phyloP scores from a whole-genome alignment of 2,113 vertebrate species.

The Lepidothrix coronata region DNA sequence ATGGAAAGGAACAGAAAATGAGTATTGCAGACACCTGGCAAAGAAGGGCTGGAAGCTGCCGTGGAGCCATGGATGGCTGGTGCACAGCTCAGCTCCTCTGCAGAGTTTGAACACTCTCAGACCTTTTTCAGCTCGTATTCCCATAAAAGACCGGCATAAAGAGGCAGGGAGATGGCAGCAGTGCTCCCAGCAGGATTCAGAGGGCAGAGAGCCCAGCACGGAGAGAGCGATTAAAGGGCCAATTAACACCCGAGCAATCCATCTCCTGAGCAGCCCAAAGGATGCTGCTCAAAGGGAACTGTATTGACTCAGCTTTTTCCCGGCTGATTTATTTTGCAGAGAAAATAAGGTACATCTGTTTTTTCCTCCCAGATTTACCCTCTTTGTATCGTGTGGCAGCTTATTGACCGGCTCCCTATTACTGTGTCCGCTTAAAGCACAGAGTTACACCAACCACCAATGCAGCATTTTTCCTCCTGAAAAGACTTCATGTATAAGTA shows the following conservation, averaged over 20 bases:
- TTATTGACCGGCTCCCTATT: not conserved
- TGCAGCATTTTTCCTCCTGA: not conserved
- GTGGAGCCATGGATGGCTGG: rapidly evolving
- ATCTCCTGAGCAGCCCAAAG: not conserved
- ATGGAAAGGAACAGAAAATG: not conserved
- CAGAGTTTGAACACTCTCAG: rapidly evolving
- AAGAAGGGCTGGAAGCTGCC: not conserved
- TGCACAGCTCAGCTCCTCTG: not conserved
- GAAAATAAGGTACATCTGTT: not conserved
- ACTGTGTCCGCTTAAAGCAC: not conserved
- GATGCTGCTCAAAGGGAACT: not conserved
- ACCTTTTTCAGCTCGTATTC: not conserved
- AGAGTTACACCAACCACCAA: not conserved
- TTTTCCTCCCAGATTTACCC: not conserved
- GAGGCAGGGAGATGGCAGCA: not conserved
- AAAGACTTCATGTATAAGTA: no score
- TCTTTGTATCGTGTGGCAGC: not conserved
- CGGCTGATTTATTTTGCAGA: not conserved
- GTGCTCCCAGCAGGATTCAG: not conserved
- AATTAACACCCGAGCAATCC: not conserved
- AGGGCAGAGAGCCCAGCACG: not conserved
- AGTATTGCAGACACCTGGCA: not conserved
- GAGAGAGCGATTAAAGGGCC: not conserved
- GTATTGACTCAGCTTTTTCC: not conserved
- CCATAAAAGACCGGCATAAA: not conserved